Conservation (phyloP, 2,113 vertebrate species). For the Eudyptes chrysolophus region DNA sequence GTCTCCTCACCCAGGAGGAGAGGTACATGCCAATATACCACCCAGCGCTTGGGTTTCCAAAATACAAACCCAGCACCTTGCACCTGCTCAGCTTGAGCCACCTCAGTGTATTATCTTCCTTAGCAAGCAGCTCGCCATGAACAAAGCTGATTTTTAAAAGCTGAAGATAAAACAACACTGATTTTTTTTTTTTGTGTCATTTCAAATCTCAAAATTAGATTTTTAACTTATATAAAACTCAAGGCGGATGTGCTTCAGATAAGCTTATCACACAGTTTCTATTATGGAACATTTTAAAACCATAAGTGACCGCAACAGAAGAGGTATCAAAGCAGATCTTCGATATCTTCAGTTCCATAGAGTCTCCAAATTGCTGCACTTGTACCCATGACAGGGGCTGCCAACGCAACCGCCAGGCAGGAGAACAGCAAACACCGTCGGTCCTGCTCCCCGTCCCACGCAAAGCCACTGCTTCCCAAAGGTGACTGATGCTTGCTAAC, state of each 20-base stretch:
- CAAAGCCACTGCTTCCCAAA: neutral
- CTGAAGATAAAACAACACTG: neutral
- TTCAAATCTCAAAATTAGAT: neutral
- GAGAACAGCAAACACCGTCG: accelerated
- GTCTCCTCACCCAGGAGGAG: neutral
- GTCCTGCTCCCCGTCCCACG: accelerated
- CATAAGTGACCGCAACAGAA: neutral
- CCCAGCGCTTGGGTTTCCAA: neutral
- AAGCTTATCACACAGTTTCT: neutral
- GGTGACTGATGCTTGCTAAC: accelerated
- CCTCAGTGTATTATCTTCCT: neutral
- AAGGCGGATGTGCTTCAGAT: neutral
- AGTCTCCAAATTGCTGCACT: neutral
- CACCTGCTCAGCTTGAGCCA: neutral
- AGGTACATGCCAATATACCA: accelerated
- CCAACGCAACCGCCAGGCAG: accelerated
- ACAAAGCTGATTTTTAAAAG: neutral
- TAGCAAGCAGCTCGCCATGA: neutral
- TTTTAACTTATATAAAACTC: neutral
- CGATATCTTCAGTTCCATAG: accelerated
- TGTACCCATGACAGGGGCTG: too few species aligned
- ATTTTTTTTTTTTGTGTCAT: neutral
- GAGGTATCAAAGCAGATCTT: neutral
- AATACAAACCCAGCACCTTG: neutral
- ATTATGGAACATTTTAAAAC: neutral